Evolutionary conservation across 2,888 invertebrate species (phyloP).

Genomic region (Spilosoma lubricipeda): DNA sequence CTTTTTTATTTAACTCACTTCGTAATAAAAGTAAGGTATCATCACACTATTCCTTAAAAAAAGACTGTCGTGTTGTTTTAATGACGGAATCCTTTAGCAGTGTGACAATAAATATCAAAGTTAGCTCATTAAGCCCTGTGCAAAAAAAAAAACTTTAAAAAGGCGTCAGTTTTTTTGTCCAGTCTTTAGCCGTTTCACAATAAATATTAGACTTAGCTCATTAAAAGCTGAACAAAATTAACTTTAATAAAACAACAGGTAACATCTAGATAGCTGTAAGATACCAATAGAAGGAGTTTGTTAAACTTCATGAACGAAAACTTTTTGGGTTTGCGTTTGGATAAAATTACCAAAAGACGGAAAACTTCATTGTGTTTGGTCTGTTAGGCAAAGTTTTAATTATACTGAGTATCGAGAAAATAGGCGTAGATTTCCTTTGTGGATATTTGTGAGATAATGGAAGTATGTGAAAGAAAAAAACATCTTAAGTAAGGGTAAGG

Average conservation of each 20-base stretch:
- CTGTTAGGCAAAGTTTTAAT: conserved; percentile 29
- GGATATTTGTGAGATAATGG: not conserved
- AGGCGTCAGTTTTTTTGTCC: conserved; percentile 19
- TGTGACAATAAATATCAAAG: conserved; percentile 48
- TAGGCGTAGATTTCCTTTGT: conserved; percentile 18
- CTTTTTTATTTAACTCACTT: not conserved
- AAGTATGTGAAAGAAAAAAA: too few species aligned
- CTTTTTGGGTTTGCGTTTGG: conserved; percentile 35
- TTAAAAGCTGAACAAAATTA: conserved; percentile 58
- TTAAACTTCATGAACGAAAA: conserved; percentile 38
- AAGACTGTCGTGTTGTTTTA: conserved; percentile 2
- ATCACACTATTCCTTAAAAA: conserved; percentile 6
- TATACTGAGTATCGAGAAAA: conserved; percentile 26
- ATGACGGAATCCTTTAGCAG: conserved; percentile 38
- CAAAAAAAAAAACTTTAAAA: not conserved
- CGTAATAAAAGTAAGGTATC: conserved; percentile 5
- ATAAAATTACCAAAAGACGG: conserved; percentile 38
- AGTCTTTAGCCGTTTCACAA: conserved; percentile 38
- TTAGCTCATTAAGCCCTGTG: conserved; percentile 22
- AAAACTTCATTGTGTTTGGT: conserved; percentile 39
- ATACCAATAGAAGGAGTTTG: conserved; percentile 41
- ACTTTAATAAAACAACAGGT: conserved; percentile 44
- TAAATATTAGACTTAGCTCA: conserved; percentile 53
- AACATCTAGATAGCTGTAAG: conserved; percentile 33
- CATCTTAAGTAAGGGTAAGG: not conserved